Conservation (phyloP, 2,888 invertebrate genomes). For the Agonopterix arenella region DNA sequence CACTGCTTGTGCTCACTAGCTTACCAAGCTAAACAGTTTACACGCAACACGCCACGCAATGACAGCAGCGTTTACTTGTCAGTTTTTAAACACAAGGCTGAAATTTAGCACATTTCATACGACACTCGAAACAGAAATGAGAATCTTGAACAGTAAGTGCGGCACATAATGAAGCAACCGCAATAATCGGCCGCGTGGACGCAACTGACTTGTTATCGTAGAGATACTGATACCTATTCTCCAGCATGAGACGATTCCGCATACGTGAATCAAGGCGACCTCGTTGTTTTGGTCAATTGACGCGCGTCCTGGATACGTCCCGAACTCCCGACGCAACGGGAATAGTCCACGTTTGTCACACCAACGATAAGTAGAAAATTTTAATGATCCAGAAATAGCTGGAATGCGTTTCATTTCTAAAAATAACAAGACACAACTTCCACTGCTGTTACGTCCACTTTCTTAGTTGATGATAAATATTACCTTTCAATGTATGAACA, state of each 20-base stretch:
- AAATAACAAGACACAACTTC: conserved; percentile 3
- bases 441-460: conserved; percentile 1
- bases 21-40: conserved; percentile 29
- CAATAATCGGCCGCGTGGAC: conserved; percentile 68
- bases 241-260: conserved; percentile 45
- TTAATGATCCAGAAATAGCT: conserved; percentile 15
- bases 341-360: conserved; percentile 30
- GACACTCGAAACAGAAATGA: background rate
- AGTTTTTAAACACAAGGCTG: conserved; percentile 39
- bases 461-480: no score
- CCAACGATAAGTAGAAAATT: conserved; percentile 18
- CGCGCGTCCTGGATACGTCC: conserved; percentile 53
- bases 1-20: conserved; percentile 40
- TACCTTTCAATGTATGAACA: no score
- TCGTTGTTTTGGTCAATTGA: conserved; percentile 59
- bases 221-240: conserved; percentile 53
- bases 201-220: conserved; percentile 68
- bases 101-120: background rate
- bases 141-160: background rate
- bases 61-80: conserved; percentile 31
- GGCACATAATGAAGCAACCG: conserved; percentile 43
- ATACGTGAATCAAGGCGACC: conserved; percentile 56
- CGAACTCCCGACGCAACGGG: conserved; percentile 20
- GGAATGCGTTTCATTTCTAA: conserved; percentile 8
- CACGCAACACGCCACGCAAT: conserved; percentile 29